Percentiles rank a stretch among this genome's conserved stretches.
Evolutionary conservation across 37 sponge, comb jelly and placozoan species (phyloP).

Genomic region (Cladorhizidae sp.): DNA sequence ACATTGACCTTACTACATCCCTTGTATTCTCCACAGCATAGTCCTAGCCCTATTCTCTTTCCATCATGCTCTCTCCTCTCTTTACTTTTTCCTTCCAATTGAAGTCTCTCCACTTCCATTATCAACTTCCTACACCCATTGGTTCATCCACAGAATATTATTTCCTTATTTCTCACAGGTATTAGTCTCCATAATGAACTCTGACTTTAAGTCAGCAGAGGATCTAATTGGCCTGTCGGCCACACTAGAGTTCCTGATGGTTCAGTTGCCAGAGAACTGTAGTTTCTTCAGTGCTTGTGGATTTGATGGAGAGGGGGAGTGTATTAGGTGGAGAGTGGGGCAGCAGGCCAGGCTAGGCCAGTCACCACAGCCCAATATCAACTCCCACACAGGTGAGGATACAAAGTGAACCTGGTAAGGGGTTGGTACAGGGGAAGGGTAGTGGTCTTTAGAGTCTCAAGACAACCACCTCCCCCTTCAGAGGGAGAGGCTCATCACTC

Average conservation of each 20-base stretch:
- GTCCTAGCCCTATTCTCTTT: too few species aligned
- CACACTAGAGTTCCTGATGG: slow-evolving; percentile 13
- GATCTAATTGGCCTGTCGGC: background rate
- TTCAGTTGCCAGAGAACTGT: slow-evolving; percentile 26
- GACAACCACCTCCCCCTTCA: too few species aligned
- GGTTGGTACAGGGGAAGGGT: too few species aligned
- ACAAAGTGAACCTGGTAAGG: background rate
- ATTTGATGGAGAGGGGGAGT: slow-evolving; percentile 31
- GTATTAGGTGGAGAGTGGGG: background rate
- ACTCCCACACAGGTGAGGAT: background rate
- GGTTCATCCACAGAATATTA: too few species aligned
- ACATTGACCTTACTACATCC: too few species aligned
- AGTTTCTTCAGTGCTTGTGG: background rate
- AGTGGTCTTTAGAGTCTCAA: too few species aligned
- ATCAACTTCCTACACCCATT: background rate
- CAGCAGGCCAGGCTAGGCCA: background rate
- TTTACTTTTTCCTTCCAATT: too few species aligned
- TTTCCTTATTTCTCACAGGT: slow-evolving; percentile 1
- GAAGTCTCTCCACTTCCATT: background rate
- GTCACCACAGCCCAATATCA: background rate
- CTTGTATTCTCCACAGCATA: too few species aligned
- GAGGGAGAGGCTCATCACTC: too few species aligned
- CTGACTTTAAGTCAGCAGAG: slow-evolving; percentile 6
- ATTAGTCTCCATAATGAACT: background rate
- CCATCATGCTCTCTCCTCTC: too few species aligned